Base-by-base conservation (phyloP, 2,888 invertebrate genomes). In the Nomada lathburiana region DNA sequence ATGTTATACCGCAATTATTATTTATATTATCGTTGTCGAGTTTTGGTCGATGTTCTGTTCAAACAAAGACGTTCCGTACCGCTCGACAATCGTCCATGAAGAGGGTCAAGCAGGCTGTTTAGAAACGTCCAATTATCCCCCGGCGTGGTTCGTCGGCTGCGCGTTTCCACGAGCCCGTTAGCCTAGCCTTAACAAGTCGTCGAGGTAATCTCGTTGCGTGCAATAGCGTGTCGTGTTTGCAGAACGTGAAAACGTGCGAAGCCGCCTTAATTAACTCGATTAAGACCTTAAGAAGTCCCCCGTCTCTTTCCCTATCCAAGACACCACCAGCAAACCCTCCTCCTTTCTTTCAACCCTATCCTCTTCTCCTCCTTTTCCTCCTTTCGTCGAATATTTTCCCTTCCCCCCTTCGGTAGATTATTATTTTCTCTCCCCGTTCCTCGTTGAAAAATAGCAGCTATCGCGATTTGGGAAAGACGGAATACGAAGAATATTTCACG, bases 191-290 rank as follows among this genome's bases (percentile, higher is more conserved):
- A 71, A 55, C 77, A 69, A 76, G 71, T 64, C 81, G 73, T 65
- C 76, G 83, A 78, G 83, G 79, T 80, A 88, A 88, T 89, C 86
- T 87, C 80, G 75, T 89, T 83, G 88, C 86, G 88, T 89, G 88
- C 88, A 80, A 86, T 74, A 80, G 84, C 89, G 82, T 88, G 89
- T 84, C 86, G 78, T 89, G 89, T 85, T 86, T 80, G 86, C 79
- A 82, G 87, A 86, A 87, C 85, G 82, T 80, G 86, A 82, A 83
- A 88, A 88, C 86, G 88, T 76, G 86, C 85, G 83, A 86, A 78
- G 86, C 73, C 77, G 82, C 82, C 77, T 89, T 89, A 88, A 87
- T 89, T 87, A 88, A 88, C 84, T 83, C 83, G 88, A 88, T 88
- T 89, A 88, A 88, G 85, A 88, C 83, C 83, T 89, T 86, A 82